Conservation (phyloP, 37 sponge, comb jelly and placozoan species). For the Hormiphora californensis region DNA sequence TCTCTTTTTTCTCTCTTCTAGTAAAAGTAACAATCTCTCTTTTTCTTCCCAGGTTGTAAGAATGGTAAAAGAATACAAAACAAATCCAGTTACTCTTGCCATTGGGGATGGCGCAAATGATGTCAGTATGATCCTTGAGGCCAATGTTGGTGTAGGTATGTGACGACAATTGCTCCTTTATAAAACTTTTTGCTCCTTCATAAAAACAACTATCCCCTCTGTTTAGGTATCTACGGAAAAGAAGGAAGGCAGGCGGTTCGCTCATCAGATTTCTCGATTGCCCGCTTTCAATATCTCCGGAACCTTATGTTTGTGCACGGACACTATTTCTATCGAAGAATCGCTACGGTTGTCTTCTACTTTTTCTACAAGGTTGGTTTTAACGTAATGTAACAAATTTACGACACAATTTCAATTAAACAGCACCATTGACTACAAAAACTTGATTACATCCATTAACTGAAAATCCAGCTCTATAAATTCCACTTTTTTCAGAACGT, state of each 20-base stretch:
- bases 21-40: neutral
- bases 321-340: conserved; percentile 54
- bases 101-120: conserved; percentile 91
- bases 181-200: neutral
- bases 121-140: conserved; percentile 88
- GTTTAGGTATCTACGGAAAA: conserved; percentile 66
- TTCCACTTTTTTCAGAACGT: neutral
- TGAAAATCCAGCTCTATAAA: too few relatives aligned
- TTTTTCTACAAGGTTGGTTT: conserved; percentile 63
- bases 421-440: neutral
- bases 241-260: conserved; percentile 78
- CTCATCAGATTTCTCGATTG: conserved; percentile 78
- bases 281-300: conserved; percentile 66
- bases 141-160: conserved; percentile 72
- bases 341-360: conserved; percentile 41
- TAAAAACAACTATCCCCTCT: neutral
- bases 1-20: neutral
- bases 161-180: neutral
- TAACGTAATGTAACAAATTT: too few relatives aligned
- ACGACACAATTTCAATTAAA: too few relatives aligned
- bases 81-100: conserved; percentile 64
- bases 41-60: conserved; percentile 65
- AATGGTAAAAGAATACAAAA: conserved; percentile 58
- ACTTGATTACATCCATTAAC: neutral
- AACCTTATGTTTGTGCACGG: conserved; percentile 63